Evolutionary conservation across 1,140 invertebrate genomes (phyloP).

Genomic region (Asobara japonica): DNA sequence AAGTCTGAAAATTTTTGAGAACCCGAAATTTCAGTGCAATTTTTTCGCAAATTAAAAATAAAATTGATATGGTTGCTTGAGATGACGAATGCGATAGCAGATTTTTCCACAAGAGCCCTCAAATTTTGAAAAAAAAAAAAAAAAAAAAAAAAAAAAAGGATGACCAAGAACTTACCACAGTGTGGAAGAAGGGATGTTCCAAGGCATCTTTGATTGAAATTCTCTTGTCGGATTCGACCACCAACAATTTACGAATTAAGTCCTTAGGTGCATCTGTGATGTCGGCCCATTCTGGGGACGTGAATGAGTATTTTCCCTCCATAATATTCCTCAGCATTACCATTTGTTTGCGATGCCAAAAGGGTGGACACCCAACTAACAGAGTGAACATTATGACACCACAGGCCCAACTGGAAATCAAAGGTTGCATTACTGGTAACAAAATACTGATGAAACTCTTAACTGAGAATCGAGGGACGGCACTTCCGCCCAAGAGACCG

Average conservation of each 20-base stretch:
- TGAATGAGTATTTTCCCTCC: conserved; percentile 96
- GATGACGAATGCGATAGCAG: no score
- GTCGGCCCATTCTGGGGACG: conserved; percentile 96
- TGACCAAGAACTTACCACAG: conserved; percentile 76
- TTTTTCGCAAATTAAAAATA: neutral
- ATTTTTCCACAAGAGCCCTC: no score
- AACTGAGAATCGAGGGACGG: no score
- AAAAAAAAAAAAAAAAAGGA: neutral
- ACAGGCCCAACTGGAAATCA: conserved; percentile 90
- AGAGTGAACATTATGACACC: conserved; percentile 99
- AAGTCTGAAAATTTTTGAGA: no score
- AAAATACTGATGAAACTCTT: no score
- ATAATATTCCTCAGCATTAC: conserved; percentile 98
- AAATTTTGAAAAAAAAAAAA: neutral
- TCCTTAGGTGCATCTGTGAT: conserved; percentile 94
- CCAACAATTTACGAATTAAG: conserved; percentile 88
- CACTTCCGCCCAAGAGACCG: no score
- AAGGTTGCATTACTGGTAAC: no score
- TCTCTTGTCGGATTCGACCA: conserved; percentile 88
- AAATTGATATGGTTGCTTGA: neutral
- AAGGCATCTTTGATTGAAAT: conserved; percentile 87
- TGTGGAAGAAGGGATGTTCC: conserved; percentile 92
- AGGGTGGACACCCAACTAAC: conserved; percentile 98
- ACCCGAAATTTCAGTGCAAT: neutral
- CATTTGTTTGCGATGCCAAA: conserved; percentile 99